These are phyloP conservation scores for Isurus oxyrinchus DNA, from an alignment of 2,113 vertebrate species.

Conservation along the genomic window DNA sequence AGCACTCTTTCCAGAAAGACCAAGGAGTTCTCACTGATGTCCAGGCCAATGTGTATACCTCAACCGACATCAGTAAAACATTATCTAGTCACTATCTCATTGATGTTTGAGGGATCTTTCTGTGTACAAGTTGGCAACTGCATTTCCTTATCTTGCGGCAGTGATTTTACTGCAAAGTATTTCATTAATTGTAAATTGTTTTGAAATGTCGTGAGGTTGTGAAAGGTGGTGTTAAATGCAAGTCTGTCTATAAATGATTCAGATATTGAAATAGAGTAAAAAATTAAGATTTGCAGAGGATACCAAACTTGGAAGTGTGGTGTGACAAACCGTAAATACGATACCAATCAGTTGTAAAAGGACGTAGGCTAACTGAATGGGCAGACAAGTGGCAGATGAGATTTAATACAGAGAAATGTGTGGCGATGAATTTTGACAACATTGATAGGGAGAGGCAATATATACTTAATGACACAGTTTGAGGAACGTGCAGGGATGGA, in stretches of 20 bases:
- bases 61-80: background rate
- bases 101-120: background rate
- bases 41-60: background rate
- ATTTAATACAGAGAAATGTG: background rate
- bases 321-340: background rate
- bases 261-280: background rate
- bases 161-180: background rate
- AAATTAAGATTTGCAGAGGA: too few species aligned
- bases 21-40: background rate
- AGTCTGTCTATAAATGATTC: background rate
- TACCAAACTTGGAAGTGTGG: background rate
- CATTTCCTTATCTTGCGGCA: background rate
- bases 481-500: background rate
- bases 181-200: background rate
- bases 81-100: background rate
- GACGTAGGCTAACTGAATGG: background rate
- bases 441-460: background rate
- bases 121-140: background rate
- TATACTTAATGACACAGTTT: background rate
- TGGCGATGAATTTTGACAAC: background rate
- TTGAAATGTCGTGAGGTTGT: background rate
- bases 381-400: background rate
- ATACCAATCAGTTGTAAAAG: background rate
- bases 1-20: background rate
- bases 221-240: background rate